Percentiles rank a stretch among this genome's conserved stretches.
Evolutionary conservation across 2,113 vertebrate species (phyloP).

Genomic region (Mastomys coucha): DNA sequence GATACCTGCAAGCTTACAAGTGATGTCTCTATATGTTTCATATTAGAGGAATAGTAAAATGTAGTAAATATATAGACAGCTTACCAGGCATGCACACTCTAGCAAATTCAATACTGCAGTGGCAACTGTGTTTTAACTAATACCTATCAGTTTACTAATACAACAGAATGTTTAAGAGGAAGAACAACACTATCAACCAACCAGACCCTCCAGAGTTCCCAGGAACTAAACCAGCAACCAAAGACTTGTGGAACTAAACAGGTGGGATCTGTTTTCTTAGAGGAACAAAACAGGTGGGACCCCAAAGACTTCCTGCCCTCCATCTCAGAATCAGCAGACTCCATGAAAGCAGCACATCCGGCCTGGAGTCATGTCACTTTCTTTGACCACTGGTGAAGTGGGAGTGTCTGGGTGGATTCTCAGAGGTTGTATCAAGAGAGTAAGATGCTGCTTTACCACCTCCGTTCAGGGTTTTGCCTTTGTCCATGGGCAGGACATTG

Average conservation of each 20-base stretch:
- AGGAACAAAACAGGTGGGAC: no score
- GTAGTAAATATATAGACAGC: not conserved
- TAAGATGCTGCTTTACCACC: constrained; percentile 22
- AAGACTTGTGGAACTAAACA: not conserved
- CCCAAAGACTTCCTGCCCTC: not conserved
- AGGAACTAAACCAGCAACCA: no score
- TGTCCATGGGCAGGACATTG: not conserved
- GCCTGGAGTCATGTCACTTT: constrained; percentile 35
- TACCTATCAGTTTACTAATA: not conserved
- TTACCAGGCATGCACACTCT: not conserved
- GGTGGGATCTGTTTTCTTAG: no score
- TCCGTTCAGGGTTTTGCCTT: not conserved
- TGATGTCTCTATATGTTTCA: not conserved
- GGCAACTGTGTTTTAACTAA: not conserved
- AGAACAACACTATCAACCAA: no score
- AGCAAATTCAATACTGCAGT: not conserved
- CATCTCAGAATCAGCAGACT: not conserved
- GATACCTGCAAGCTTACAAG: not conserved
- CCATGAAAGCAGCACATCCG: not conserved
- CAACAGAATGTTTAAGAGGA: not conserved
- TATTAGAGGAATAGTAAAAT: not conserved
- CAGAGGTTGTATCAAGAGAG: not conserved
- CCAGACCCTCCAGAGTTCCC: no score
- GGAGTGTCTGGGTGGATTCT: constrained; percentile 10
- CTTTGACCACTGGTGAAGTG: not conserved